Conservation (phyloP, 1,140 invertebrate genomes). For the Lithobius niger region DNA sequence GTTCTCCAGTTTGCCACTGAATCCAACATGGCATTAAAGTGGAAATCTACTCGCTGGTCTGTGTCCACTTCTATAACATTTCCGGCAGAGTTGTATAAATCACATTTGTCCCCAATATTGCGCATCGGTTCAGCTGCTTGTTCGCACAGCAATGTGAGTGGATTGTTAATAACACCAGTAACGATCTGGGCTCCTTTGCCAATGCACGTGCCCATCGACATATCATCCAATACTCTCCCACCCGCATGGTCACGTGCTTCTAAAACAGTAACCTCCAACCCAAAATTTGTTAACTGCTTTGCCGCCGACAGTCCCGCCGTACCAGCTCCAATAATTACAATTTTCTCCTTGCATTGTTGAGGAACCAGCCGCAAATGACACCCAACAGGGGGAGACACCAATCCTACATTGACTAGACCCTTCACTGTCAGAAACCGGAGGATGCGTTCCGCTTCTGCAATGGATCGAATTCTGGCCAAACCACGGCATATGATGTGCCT, state of each 20-base stretch:
- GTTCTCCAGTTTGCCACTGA: constrained; percentile 28
- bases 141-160: constrained; percentile 32
- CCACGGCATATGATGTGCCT: constrained; percentile 34
- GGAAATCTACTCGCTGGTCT: constrained; percentile 27
- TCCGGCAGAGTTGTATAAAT: constrained; percentile 22
- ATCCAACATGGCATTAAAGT: constrained; percentile 31
- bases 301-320: constrained; percentile 35
- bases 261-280: constrained; percentile 32
- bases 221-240: constrained; percentile 33
- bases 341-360: too few relatives aligned
- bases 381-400: constrained; percentile 27
- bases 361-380: too few relatives aligned
- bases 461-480: constrained; percentile 30
- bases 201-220: constrained; percentile 24
- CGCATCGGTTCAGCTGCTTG: constrained; percentile 28
- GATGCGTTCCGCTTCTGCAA: constrained; percentile 26
- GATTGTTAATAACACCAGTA: constrained; percentile 36
- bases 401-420: constrained; percentile 34
- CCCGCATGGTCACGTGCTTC: constrained; percentile 34
- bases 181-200: constrained; percentile 34
- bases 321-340: constrained; percentile 37
- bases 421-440: constrained; percentile 30
- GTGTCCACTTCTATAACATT: constrained; percentile 15
- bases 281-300: constrained; percentile 30
- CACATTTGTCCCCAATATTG: constrained; percentile 24